phyloP scores from a whole-genome alignment of 2,888 invertebrate genomes.

The Kryphioiulus occultus region DNA sequence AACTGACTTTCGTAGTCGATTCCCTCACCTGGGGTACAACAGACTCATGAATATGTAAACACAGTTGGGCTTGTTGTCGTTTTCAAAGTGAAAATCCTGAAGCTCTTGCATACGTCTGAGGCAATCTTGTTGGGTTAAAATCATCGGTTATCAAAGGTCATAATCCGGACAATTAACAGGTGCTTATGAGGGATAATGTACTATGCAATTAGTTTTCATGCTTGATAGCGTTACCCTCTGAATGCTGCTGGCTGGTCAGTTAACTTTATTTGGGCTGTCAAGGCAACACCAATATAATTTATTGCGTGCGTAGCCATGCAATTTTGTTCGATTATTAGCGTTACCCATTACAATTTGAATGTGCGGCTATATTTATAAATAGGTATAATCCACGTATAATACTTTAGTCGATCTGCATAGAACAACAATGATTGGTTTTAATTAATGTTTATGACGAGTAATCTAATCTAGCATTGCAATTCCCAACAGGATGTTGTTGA shows the following conservation, averaged over 20 bases:
- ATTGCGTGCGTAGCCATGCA: neutral
- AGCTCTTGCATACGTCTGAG: neutral
- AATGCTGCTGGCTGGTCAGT: neutral
- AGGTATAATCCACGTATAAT: neutral
- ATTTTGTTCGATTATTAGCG: neutral
- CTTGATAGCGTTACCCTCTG: neutral
- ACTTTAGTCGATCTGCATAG: neutral
- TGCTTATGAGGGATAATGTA: neutral
- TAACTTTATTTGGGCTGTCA: neutral
- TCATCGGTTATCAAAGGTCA: neutral
- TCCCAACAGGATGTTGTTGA: too few species aligned
- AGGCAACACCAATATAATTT: neutral
- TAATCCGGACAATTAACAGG: neutral
- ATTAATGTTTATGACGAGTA: neutral
- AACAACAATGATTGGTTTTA: neutral
- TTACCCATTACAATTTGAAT: neutral
- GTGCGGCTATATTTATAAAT: neutral
- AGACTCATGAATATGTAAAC: conserved; percentile 9
- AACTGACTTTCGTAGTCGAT: neutral
- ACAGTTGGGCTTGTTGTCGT: neutral
- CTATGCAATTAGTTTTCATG: neutral
- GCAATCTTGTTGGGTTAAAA: neutral
- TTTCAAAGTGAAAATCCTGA: neutral
- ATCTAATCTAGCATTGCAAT: too few species aligned
- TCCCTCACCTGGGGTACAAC: neutral